These are phyloP conservation scores for Falco concolor DNA, from an alignment of 2,797 vertebrate genomes.

Conservation along the genomic window DNA sequence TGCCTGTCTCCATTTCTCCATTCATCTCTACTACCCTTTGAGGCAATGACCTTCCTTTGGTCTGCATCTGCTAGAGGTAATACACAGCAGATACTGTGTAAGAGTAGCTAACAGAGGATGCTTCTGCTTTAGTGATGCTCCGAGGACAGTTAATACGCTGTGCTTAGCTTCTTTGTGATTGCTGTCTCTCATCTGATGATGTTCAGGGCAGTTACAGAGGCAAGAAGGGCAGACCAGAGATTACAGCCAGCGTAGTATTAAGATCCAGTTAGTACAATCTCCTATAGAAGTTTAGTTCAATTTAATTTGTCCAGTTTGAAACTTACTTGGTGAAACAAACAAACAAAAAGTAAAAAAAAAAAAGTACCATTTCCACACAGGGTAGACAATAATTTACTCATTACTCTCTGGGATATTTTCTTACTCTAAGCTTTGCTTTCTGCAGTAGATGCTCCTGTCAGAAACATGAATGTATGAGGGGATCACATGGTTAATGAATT, in stretches of 20 bases:
- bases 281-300: neutral
- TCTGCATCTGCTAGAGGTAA: neutral
- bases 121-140: neutral
- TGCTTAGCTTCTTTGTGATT: neutral
- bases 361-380: neutral
- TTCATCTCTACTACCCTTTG: neutral
- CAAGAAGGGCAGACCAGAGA: neutral
- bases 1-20: neutral
- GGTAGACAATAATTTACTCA: neutral
- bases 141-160: neutral
- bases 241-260: neutral
- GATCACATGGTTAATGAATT: neutral
- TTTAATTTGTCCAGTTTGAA: neutral
- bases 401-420: neutral
- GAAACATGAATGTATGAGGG: neutral
- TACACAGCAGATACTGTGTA: neutral
- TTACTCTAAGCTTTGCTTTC: neutral
- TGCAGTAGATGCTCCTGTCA: neutral
- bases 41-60: neutral
- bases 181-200: neutral
- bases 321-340: neutral
- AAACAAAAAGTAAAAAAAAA: neutral
- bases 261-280: neutral
- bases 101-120: neutral
- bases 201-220: neutral